Base-by-base conservation (phyloP, 2,113 vertebrate genomes). In the Cepphus grylle region DNA sequence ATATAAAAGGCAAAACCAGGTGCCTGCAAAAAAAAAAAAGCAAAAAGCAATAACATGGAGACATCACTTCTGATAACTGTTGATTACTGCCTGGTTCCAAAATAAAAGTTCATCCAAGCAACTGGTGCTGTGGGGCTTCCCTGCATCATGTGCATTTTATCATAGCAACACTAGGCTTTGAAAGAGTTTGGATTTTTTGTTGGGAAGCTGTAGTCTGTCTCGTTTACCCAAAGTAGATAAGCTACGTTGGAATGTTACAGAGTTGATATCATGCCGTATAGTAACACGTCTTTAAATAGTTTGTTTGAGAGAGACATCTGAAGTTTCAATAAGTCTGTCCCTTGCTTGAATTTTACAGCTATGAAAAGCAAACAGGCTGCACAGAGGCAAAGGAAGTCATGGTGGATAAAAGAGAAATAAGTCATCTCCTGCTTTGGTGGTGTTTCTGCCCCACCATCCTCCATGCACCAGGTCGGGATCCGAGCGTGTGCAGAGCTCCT, bases 401-500 rank as follows among this genome's bases (percentile, higher is more conserved):
- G 20, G 12, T 72, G 32, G 38, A 14, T n/a, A 27, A 58, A 12
- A 63, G 38, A 52, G 23, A 67, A 55, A 9, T 42, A 22, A 65
- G 40, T 36, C 32, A 49, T 10, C 20, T 14, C 18, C 32, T 12
- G 22, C 3, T 29, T 2, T 38, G n/a, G 47, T 56, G 36, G 6
- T 13, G 0, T 66, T 87, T 74, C 42, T 89, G 73, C 13, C 22
- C 43, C 19, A 0, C 20, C n/a, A 59, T 40, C 27, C 62, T 36
- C 47, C 45, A 47, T n/a, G 25, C 59, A 26, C 40, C 16, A 4
- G 27, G 45, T 15, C 0, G 0, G 20, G 55, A 3, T 19, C 4
- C 29, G 32, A 12, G 38, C 2, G 3, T 1, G 8, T 8, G 1
- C 70, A 15, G 45, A 58, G 59, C 38, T 66, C 29, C 8, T 11